Evolutionary conservation across 2,888 invertebrate genomes (phyloP).

Genomic region (Diachrysia chrysitis): DNA sequence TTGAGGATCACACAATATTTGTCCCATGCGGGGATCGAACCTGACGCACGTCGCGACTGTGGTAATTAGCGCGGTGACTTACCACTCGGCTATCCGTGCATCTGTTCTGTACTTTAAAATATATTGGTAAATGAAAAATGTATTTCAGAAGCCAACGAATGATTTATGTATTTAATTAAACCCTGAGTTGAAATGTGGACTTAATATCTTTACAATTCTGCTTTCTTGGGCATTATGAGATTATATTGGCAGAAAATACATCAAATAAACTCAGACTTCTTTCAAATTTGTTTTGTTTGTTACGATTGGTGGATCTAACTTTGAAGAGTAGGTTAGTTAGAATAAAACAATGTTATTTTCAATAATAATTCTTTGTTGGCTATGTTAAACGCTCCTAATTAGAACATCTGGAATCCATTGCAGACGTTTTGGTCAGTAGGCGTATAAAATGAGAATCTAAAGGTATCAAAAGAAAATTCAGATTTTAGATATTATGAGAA

Average conservation of each 20-base stretch:
- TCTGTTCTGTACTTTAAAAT: constrained; percentile 22
- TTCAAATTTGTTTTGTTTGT: background rate
- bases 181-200: constrained; percentile 28
- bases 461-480: too few relatives aligned
- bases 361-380: background rate
- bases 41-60: too few relatives aligned
- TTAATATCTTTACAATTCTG: constrained; percentile 29
- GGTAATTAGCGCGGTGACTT: too few relatives aligned
- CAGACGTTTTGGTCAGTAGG: too few relatives aligned
- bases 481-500: too few relatives aligned
- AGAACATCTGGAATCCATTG: too few relatives aligned
- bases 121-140: constrained; percentile 24
- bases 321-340: background rate
- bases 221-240: constrained; percentile 2
- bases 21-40: too few relatives aligned
- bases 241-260: constrained; percentile 6
- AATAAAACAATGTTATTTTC: too few relatives aligned
- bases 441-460: too few relatives aligned
- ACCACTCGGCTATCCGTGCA: constrained; percentile 34
- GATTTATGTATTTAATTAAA: constrained; percentile 45
- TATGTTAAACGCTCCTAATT: too few relatives aligned
- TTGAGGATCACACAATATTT: too few relatives aligned
- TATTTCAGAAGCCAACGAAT: constrained; percentile 12
- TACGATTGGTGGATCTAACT: background rate
- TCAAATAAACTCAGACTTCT: constrained; percentile 8